These are phyloP conservation scores for Ictidomys tridecemlineatus DNA, from an alignment of 2,113 vertebrate genomes.

Conservation along the genomic window DNA sequence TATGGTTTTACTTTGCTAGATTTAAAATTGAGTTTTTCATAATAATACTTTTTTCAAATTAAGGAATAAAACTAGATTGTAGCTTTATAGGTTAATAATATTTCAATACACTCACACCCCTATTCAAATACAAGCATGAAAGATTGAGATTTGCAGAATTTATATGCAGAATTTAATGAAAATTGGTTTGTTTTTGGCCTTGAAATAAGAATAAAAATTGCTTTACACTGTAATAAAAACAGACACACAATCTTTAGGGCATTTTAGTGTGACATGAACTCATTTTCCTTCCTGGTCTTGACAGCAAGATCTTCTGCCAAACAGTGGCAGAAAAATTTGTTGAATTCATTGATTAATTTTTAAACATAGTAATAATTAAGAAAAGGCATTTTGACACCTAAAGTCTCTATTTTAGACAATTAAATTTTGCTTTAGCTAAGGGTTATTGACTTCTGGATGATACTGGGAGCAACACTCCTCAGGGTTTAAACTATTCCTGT, in stretches of 20 bases:
- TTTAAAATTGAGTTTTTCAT: background rate
- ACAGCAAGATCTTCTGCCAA: slow-evolving; percentile 64
- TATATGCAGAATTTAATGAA: slow-evolving; percentile 16
- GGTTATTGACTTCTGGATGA: slow-evolving; percentile 58
- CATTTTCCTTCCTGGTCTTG: slow-evolving; percentile 71
- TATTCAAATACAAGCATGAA: slow-evolving; percentile 30
- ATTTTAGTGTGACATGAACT: slow-evolving; percentile 44
- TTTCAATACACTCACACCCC: background rate
- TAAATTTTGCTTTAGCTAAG: slow-evolving; percentile 68
- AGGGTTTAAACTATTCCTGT: slow-evolving; percentile 69
- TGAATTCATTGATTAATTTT: slow-evolving; percentile 71
- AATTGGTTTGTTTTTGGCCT: background rate
- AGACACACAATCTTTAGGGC: slow-evolving; percentile 49
- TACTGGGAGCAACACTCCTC: slow-evolving; percentile 12
- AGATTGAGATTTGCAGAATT: slow-evolving; percentile 55
- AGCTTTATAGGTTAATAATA: background rate
- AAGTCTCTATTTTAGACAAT: slow-evolving; percentile 71
- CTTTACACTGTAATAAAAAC: slow-evolving; percentile 64
- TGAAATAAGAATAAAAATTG: slow-evolving; percentile 69
- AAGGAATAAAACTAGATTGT: slow-evolving; percentile 19
- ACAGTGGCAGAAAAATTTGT: slow-evolving; percentile 35
- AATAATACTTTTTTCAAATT: background rate
- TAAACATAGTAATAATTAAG: slow-evolving; percentile 77
- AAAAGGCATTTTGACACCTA: slow-evolving; percentile 64
- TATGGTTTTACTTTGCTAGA: background rate